phyloP scores from a whole-genome alignment of 2,113 vertebrate species.

The Phoxinus phoxinus region DNA sequence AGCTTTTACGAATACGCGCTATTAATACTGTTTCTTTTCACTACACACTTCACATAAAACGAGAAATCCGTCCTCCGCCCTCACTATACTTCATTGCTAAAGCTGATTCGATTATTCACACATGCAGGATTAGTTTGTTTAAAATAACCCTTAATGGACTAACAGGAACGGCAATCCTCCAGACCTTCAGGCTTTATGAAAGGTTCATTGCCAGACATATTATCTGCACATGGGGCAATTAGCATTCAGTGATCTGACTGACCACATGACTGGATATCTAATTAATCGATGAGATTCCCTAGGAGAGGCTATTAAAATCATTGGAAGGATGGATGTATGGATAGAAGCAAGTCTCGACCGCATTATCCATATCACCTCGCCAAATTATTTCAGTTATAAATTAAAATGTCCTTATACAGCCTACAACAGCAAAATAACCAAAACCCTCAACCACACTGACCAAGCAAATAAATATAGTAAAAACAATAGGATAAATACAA shows the following conservation, averaged over 20 bases:
- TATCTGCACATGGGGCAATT: background rate
- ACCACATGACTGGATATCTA: background rate
- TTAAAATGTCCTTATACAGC: too few species aligned
- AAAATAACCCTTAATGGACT: constrained; percentile 49
- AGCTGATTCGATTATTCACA: constrained; percentile 37
- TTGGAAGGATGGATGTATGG: too few species aligned
- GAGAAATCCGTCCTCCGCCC: background rate
- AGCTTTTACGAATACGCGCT: constrained; percentile 21
- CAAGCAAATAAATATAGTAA: too few species aligned
- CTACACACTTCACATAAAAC: background rate
- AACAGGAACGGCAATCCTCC: background rate
- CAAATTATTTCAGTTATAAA: too few species aligned
- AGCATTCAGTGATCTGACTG: constrained; percentile 1
- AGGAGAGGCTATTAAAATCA: background rate
- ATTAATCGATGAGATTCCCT: background rate
- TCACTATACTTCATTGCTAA: background rate
- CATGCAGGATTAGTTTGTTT: constrained; percentile 31
- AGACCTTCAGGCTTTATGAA: background rate
- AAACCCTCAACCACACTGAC: too few species aligned
- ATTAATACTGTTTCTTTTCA: background rate
- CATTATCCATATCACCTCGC: too few species aligned
- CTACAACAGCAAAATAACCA: too few species aligned
- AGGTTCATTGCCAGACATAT: background rate
- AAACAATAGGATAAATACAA: too few species aligned
- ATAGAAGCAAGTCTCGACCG: too few species aligned